phyloP scores from a whole-genome alignment of 2,888 invertebrate species.

The Epiblema foenella region DNA sequence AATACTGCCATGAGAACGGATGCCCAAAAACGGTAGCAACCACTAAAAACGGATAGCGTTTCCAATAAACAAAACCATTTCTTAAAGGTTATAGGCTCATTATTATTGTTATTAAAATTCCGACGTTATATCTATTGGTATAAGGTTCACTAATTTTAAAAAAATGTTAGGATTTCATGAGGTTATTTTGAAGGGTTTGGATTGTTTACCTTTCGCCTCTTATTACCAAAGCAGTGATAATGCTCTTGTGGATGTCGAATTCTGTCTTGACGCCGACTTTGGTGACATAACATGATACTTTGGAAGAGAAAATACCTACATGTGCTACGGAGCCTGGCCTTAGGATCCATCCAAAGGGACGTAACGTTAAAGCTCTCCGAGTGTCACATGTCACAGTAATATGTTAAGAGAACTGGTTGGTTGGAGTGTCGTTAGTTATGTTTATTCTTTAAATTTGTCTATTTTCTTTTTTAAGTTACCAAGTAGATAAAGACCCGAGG shows the following conservation, averaged over 20 bases:
- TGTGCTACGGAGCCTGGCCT: too few relatives aligned
- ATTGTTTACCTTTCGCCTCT: slow-evolving; percentile 63
- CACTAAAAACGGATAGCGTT: slow-evolving; percentile 60
- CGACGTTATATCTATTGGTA: not conserved
- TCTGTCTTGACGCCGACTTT: slow-evolving; percentile 60
- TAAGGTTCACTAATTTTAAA: not conserved
- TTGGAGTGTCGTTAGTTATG: slow-evolving; percentile 46
- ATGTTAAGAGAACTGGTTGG: slow-evolving; percentile 54
- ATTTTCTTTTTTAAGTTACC: not conserved
- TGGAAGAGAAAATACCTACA: not conserved
- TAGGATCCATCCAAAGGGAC: not conserved
- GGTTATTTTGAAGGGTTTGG: slow-evolving; percentile 34
- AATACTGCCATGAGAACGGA: slow-evolving; percentile 39
- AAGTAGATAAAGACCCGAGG: too few relatives aligned
- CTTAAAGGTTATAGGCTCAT: slow-evolving; percentile 19
- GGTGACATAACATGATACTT: slow-evolving; percentile 62
- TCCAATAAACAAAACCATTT: slow-evolving; percentile 52
- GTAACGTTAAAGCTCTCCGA: not conserved
- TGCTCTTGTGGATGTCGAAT: slow-evolving; percentile 72
- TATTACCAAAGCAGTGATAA: slow-evolving; percentile 77
- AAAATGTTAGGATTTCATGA: not conserved
- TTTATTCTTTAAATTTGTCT: slow-evolving; percentile 18
- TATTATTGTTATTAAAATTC: slow-evolving; percentile 7
- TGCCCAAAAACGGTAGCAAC: slow-evolving; percentile 41
- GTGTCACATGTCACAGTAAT: slow-evolving; percentile 53